Base-by-base conservation (phyloP, 23 tunicate species). In the Diplosoma virens region DNA sequence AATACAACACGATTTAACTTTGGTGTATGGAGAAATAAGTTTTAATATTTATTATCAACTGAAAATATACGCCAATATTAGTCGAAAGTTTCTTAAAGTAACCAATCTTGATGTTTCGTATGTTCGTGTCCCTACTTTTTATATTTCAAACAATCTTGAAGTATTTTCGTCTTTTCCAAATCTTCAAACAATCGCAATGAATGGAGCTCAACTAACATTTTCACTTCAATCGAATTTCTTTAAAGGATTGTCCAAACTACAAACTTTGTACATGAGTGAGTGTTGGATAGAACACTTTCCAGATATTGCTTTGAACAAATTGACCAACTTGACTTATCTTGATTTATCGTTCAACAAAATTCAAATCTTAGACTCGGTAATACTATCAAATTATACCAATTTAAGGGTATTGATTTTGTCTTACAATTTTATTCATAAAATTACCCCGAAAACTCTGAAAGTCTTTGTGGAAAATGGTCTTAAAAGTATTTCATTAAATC, bases 291-390 rank as follows among this genome's bases (percentile, higher is more conserved):
- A 59, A 36, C 56, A 59, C 3, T 77, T 77, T 33, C 81, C 81
- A 1, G 25, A 59, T 30, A 2, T 7, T 33, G 81, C 81, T 1
- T 7, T 77, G 53, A 30, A 20, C 9, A 20, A 33, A 23, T n/a
- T 77, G 52, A 53, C 55, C 1, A 1, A 25, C 1, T 24, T 77
- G 32, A 18, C 21, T 22, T 1, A 58, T 34, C 36, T 77, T 6
- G 81, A 77, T 77, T 24, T 77, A 20, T 77, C 81, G 1, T 29
- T 59, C 56, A 77, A 77, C 61, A 21, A 34, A 23, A 77, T 77
- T 33, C 71, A 60, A 37, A 31, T 18, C 4, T 5, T 77, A 3
- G 21, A 61, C 32, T 25, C 24, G 1, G 29, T 9, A 21, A 1
- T 11, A 22, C 1, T 30, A 23, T 23, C 5, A 33, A 41, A 24